Conservation (phyloP, 2,888 invertebrate genomes). For the Lampropteryx suffumata region DNA sequence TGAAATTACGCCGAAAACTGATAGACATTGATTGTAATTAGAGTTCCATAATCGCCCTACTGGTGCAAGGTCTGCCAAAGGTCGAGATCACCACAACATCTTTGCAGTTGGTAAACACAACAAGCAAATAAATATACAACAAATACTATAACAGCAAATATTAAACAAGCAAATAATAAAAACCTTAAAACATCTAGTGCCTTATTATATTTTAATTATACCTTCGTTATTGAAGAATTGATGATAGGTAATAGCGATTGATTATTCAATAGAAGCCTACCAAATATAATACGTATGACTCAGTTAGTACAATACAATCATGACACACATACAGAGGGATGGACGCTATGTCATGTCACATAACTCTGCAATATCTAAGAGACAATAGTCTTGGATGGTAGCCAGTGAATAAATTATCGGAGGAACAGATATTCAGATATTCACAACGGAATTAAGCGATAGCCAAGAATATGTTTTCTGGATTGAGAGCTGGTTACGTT, state of each 20-base stretch:
- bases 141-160: too few relatives aligned
- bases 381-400: constrained; percentile 49
- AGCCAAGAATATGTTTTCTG: constrained; percentile 9
- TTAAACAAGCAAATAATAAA: too few relatives aligned
- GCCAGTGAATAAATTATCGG: constrained; percentile 58
- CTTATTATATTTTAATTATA: too few relatives aligned
- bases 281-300: background rate
- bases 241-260: background rate
- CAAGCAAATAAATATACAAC: too few relatives aligned
- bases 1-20: too few relatives aligned
- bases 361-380: constrained; percentile 26
- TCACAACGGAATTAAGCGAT: constrained; percentile 1
- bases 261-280: too few relatives aligned
- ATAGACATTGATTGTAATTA: too few relatives aligned
- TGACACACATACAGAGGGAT: background rate
- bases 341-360: constrained; percentile 22
- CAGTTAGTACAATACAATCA: constrained; percentile 5
- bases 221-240: background rate
- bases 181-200: too few relatives aligned
- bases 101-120: too few relatives aligned
- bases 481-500: background rate
- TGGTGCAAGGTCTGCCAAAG: too few relatives aligned
- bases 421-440: constrained; percentile 21
- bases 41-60: too few relatives aligned
- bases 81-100: too few relatives aligned